Base-by-base conservation (phyloP, 2,113 vertebrate species). In the Tachycineta bicolor region DNA sequence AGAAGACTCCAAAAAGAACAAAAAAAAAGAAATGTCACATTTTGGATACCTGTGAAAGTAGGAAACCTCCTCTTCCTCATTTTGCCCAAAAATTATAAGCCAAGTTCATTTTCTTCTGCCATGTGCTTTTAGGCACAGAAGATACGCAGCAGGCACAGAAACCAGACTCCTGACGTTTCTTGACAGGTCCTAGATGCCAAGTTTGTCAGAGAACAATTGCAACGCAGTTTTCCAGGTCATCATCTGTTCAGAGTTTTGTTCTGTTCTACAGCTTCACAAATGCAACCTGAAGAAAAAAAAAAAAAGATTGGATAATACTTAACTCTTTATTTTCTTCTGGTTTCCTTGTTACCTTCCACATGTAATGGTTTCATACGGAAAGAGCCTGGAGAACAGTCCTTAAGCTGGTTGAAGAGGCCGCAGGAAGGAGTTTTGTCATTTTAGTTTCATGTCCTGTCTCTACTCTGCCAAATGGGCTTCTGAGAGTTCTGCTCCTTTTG, bases 181-280 rank as follows among this genome's bases (percentile, higher is more conserved):
- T 94, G 62, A 90, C 70, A 56, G 47, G 21, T 52, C 55, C 84
- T 91, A 56, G 26, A 52, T 95, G 19, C 46, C 49, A 73, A 60
- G 53, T 88, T 79, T 86, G 49, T 76, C 75, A 79, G 70, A 60
- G 59, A 95, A 76, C 75, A 83, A 18, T 83, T 92, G 89, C 65
- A 92, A 11, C 63, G 59, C 56, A 56, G 26, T 90, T 90, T 92
- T 95, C 49, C 79, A 92, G 63, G 68, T 88, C 63, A 76, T 82
- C 67, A 60, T 80, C 85, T 94, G 58, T 56, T 85, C 24, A 56
- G 55, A 73, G 58, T 78, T 88, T 90, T 80, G 29, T 79, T 67
- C 53, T 71, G 15, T 65, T 86, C 67, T 79, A 16, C 34, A 49
- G 59, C n/a, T 24, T 65, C 33, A 44, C 44, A 90, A 73, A 80